Percentiles rank a stretch among this genome's conserved stretches.
Conservation (phyloP, 2,113 vertebrate genomes). For the Leiothrix lutea region DNA sequence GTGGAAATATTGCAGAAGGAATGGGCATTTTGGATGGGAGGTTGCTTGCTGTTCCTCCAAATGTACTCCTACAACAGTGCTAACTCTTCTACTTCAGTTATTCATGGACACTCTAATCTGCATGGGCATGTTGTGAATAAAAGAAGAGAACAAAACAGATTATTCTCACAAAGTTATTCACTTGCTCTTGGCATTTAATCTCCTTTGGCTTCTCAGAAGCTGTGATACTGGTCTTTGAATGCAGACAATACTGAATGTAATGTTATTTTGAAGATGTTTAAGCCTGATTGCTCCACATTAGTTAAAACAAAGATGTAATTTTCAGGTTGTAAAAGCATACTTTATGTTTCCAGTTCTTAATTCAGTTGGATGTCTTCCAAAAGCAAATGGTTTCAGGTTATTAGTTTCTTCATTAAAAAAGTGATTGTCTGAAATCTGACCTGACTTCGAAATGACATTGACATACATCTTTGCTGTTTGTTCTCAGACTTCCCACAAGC, state of each 20-base stretch:
- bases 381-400: not conserved
- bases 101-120: not conserved
- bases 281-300: not conserved
- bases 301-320: not conserved
- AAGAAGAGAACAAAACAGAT: not conserved
- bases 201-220: not conserved
- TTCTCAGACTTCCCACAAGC: not conserved
- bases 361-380: not conserved
- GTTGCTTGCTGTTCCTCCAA: not conserved
- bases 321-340: not conserved
- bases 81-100: not conserved
- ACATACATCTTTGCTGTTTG: not conserved
- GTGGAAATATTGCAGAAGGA: not conserved
- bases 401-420: not conserved
- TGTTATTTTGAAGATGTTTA: slow-evolving; percentile 5
- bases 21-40: not conserved
- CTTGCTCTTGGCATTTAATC: not conserved
- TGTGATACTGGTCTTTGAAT: not conserved
- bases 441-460: not conserved
- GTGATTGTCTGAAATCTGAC: not conserved
- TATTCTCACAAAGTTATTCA: not conserved
- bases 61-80: not conserved
- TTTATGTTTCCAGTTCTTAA: not conserved
- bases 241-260: not conserved
- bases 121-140: not conserved